Percentiles rank a stretch among this genome's conserved stretches.
These are phyloP conservation scores for Micropterix aruncella DNA, from an alignment of 2,888 invertebrate genomes.

Conservation along the genomic window DNA sequence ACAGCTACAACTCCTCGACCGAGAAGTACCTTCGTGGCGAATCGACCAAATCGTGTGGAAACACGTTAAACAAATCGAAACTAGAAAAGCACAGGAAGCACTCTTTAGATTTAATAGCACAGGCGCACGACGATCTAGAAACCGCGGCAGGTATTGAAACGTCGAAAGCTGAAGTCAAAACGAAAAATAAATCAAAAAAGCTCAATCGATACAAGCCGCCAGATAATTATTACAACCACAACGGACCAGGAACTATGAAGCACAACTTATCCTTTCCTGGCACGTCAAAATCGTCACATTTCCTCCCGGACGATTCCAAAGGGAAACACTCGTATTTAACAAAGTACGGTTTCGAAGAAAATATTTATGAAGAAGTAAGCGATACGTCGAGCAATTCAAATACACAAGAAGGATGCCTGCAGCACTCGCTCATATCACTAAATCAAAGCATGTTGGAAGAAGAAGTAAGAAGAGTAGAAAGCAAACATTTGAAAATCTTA, in stretches of 20 bases:
- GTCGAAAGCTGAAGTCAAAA: background rate
- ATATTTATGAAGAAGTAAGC: constrained; percentile 68
- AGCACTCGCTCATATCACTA: constrained; percentile 48
- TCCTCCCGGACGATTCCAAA: background rate
- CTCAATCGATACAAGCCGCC: background rate
- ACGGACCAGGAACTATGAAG: background rate
- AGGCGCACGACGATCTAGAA: background rate
- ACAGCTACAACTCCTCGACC: background rate
- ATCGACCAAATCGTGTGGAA: background rate
- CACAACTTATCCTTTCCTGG: background rate
- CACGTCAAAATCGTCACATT: background rate
- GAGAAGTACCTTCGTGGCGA: background rate
- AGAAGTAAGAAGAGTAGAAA: constrained; percentile 72
- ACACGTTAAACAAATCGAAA: too few relatives aligned
- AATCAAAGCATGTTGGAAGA: constrained; percentile 66
- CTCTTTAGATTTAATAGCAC: background rate
- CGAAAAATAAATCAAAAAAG: background rate
- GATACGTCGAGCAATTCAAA: constrained; percentile 43
- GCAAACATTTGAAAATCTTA: constrained; percentile 66
- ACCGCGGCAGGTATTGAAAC: too few relatives aligned
- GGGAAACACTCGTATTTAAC: constrained; percentile 56
- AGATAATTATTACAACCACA: background rate
- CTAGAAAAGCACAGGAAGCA: background rate
- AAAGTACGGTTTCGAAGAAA: constrained; percentile 72
- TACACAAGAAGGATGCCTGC: constrained; percentile 34